phyloP scores from a whole-genome alignment of 30 jellyfish, hydroid and myxozoan species.

The Aurelia aurita complex sp. Pacific region DNA sequence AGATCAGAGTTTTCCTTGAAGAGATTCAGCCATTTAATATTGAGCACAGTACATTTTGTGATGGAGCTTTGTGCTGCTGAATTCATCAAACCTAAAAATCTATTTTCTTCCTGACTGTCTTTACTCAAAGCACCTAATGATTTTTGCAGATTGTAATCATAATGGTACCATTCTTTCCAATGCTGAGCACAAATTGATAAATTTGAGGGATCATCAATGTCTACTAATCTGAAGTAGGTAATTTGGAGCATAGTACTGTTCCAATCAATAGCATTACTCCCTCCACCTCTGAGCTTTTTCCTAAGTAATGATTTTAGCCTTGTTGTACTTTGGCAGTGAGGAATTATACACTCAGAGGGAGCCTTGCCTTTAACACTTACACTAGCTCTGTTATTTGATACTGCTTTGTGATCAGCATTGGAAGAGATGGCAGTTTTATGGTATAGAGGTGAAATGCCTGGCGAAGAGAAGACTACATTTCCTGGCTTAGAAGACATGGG shows the following conservation, averaged over 20 bases:
- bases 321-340: too few relatives aligned
- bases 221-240: constrained; percentile 9
- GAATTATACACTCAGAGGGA: too few relatives aligned
- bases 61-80: background rate
- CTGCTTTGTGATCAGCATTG: background rate
- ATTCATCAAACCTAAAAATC: constrained; percentile 1
- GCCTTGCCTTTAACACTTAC: too few relatives aligned
- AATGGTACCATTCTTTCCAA: constrained; percentile 16
- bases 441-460: constrained; percentile 4
- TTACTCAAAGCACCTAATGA: background rate
- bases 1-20: background rate
- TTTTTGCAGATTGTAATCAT: background rate
- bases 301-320: too few relatives aligned
- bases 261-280: too few relatives aligned
- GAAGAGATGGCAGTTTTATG: background rate
- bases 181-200: constrained; percentile 8
- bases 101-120: background rate
- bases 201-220: constrained; percentile 2
- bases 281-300: too few relatives aligned
- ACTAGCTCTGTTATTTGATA: background rate
- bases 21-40: background rate
- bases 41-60: background rate
- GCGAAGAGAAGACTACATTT: constrained; percentile 7
- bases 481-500: constrained; percentile 2
- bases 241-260: constrained; percentile 1